phyloP scores from a whole-genome alignment of 2,797 vertebrate genomes.

The Oreonectes daqikongensis region DNA sequence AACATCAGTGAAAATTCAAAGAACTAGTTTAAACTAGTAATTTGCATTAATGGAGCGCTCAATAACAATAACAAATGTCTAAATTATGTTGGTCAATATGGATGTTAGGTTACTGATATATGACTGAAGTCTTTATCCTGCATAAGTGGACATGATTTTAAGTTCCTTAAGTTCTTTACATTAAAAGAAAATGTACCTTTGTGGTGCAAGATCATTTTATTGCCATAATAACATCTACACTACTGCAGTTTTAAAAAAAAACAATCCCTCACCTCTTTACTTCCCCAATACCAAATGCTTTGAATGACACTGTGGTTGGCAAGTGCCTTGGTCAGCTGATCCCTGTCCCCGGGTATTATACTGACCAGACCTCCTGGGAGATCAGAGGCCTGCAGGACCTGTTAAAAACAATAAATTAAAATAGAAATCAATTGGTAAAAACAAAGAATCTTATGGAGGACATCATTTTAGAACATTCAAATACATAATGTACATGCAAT shows the following conservation, averaged over 20 bases:
- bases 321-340: conserved; percentile 82
- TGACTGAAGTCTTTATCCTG: no score
- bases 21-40: neutral
- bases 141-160: no score
- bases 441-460: no score
- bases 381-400: conserved; percentile 83
- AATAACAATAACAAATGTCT: neutral
- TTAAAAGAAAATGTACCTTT: no score
- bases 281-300: conserved; percentile 90
- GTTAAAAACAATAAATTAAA: neutral
- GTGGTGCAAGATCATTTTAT: no score
- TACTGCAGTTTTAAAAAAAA: no score
- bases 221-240: no score
- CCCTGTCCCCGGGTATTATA: conserved; percentile 79
- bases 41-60: no score
- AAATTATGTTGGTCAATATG: neutral
- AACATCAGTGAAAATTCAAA: neutral
- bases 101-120: no score
- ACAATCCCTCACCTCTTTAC: conserved; percentile 76
- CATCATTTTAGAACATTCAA: no score
- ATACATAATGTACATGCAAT: neutral
- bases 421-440: neutral
- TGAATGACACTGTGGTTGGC: conserved; percentile 88
- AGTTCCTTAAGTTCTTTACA: no score
- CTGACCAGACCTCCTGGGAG: conserved; percentile 85